Evolutionary conservation across 2,797 vertebrate genomes (phyloP).

Genomic region (Potorous gilbertii): DNA sequence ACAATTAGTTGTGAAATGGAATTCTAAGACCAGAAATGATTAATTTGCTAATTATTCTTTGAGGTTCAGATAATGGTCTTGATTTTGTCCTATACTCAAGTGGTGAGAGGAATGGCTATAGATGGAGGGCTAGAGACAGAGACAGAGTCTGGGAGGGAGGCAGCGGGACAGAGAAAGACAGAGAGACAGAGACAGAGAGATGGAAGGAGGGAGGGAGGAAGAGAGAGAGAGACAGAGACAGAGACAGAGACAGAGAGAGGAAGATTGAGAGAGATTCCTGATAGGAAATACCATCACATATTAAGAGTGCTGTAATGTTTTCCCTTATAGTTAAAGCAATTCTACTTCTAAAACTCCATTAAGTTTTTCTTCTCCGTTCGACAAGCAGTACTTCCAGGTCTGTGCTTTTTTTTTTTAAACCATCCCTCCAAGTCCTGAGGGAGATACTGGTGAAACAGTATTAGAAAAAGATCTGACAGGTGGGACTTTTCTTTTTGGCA

Average conservation of each 20-base stretch:
- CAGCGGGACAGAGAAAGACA: not conserved
- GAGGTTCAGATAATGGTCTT: not conserved
- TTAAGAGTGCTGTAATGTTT: not conserved
- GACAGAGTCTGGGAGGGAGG: no score
- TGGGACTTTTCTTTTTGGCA: conserved; percentile 49
- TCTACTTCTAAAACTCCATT: not conserved
- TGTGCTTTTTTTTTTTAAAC: conserved; percentile 4
- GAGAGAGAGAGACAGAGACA: no score
- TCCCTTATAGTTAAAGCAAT: not conserved
- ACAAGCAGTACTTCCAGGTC: conserved; percentile 23
- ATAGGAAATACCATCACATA: not conserved
- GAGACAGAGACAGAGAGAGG: no score
- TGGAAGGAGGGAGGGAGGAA: no score
- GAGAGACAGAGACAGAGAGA: not conserved
- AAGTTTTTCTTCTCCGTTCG: not conserved
- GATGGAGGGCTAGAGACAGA: not conserved
- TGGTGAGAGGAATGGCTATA: not conserved
- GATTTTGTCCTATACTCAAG: not conserved
- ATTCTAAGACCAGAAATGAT: not conserved
- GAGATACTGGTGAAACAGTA: conserved; percentile 46
- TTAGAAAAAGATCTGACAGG: conserved; percentile 45
- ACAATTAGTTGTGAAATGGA: not conserved
- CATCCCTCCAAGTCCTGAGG: conserved; percentile 34
- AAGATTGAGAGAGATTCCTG: not conserved
- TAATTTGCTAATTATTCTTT: not conserved